Evolutionary conservation across 2,888 invertebrate species (phyloP).

Genomic region (Drymonia ruficornis): DNA sequence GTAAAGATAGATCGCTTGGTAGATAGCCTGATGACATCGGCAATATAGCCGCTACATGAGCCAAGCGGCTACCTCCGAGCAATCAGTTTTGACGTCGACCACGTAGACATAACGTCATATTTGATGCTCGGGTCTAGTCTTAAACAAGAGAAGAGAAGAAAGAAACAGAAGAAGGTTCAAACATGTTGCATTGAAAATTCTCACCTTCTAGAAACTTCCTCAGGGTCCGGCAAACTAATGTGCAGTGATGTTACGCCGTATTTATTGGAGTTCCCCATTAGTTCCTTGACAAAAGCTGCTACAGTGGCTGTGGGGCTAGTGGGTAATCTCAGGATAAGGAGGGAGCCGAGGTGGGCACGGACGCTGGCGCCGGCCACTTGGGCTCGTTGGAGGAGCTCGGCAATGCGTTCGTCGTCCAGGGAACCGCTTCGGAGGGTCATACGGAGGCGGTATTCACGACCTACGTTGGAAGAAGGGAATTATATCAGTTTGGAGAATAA

Average conservation of each 20-base stretch:
- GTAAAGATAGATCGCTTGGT: no score
- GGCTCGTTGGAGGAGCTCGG: constrained; percentile 44
- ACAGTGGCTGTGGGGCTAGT: constrained; percentile 56
- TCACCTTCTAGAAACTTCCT: constrained; percentile 69
- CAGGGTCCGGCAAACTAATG: constrained; percentile 68
- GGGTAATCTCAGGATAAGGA: constrained; percentile 65
- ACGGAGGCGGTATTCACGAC: constrained; percentile 60
- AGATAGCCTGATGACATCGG: no score
- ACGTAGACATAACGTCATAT: no score
- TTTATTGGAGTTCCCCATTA: constrained; percentile 43
- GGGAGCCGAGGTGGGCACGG: constrained; percentile 62
- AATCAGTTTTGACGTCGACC: no score
- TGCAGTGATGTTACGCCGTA: constrained; percentile 62
- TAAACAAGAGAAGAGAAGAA: no score
- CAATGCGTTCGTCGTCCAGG: constrained; percentile 36
- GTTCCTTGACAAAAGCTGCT: constrained; percentile 53
- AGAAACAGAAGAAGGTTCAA: no score
- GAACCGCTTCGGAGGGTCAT: constrained; percentile 51
- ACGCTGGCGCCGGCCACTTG: constrained; percentile 53
- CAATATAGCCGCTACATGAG: no score
- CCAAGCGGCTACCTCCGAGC: no score
- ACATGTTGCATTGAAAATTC: no score
- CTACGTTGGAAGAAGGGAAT: constrained; percentile 22
- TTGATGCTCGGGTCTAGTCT: no score
- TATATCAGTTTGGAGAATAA: no score